Evolutionary conservation across 2,797 vertebrate species (phyloP).

Genomic region (Acanthurus lineatus): DNA sequence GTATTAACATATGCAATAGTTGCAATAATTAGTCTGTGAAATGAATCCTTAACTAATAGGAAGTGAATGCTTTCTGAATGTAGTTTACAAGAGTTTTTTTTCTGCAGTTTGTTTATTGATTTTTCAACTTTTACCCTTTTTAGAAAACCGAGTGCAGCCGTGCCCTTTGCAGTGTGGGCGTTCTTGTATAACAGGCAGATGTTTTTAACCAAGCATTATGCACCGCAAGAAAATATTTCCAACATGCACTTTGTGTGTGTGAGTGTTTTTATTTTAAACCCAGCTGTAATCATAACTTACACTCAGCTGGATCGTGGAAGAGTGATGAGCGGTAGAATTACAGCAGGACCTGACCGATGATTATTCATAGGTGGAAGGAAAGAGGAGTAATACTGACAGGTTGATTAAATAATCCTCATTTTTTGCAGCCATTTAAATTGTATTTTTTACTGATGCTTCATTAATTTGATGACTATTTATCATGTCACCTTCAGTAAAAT

Average conservation of each 20-base stretch:
- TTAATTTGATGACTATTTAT: neutral
- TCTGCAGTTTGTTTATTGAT: conserved; percentile 47
- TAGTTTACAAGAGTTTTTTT: conserved; percentile 15
- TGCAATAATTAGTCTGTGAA: conserved; percentile 10
- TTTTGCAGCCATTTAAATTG: neutral
- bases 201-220: conserved; percentile 68
- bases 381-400: neutral
- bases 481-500: neutral
- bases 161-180: conserved; percentile 69
- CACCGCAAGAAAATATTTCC: conserved; percentile 42
- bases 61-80: conserved; percentile 3
- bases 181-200: conserved; percentile 74
- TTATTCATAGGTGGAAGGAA: conserved; percentile 12
- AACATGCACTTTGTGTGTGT: conserved; percentile 30
- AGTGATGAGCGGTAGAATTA: conserved; percentile 10
- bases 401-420: neutral
- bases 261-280: conserved; percentile 38
- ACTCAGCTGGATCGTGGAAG: conserved; percentile 10
- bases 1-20: neutral
- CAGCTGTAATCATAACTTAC: conserved; percentile 32
- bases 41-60: neutral
- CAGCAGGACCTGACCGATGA: conserved; percentile 10
- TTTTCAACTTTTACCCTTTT: conserved; percentile 68
- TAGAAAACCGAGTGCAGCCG: conserved; percentile 52
- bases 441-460: neutral